Evolutionary conservation across 2,113 vertebrate species (phyloP), one percentile per base, ranked within the genome.

Genomic region (Tor tambroides): DNA sequence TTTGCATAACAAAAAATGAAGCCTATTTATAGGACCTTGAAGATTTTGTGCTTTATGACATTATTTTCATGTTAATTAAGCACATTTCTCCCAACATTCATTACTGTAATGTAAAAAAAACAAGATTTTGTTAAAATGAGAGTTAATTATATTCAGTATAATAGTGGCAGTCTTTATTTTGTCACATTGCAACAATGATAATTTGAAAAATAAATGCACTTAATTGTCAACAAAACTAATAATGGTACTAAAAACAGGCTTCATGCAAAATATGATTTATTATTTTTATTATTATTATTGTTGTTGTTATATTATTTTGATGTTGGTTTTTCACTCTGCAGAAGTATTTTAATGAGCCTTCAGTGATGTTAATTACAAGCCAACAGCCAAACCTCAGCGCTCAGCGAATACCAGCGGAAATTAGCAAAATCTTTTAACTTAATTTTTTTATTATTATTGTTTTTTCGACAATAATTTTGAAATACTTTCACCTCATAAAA

Each of bases 381-480:
- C 41, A 46, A 79, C 49, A 54, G 46, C 28, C 46, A 78, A 78
- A 78, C 46, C 72, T 78, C 49, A 78, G 74, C 14, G 6, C 38
- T 75, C 41, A 1, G 76, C 11, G 6, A 21, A 79, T 59, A 38
- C 51, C 30, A 79, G 78, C 3, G 12, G 30, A 80, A 61, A 56
- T 61, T 4, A 6, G 19, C 6, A 14, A n/a, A 54, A 54, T 10
- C 2, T 59, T 12, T 54, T 26, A 0, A 7, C 35, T 49, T 46
- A 4, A 8, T 49, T 49, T 49, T 17, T 49, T 35, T n/a, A 15
- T 77, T 35, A 1, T 7, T 59, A 2, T n/a, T n/a, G n/a, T n/a
- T 80, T 61, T 79, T 41, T 9, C 1, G 5, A 21, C 65, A 61
- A 26, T 15, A 14, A 23, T 38, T 35, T 80, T 80, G 8, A 15